Percentiles rank a stretch among this genome's conserved stretches.
These are phyloP conservation scores for Corbicula japonica DNA, from an alignment of 2,888 invertebrate species.

Conservation along the genomic window DNA sequence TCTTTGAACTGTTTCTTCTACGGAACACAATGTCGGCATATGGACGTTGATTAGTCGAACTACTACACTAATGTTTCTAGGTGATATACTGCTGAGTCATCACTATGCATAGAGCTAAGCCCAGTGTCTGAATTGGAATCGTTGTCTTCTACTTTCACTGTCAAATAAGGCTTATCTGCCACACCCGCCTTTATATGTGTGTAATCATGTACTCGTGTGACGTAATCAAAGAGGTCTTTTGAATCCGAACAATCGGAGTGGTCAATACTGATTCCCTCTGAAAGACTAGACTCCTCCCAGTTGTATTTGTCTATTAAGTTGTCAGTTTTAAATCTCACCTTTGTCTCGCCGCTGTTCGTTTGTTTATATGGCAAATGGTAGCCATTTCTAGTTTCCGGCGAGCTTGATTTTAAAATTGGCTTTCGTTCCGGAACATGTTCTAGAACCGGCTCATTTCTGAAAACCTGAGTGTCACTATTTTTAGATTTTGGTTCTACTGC, in stretches of 20 bases:
- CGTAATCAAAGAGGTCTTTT: conserved; percentile 60
- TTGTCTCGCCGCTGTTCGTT: conserved; percentile 50
- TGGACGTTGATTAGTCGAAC: too few species aligned
- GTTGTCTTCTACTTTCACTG: conserved; percentile 81
- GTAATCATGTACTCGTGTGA: conserved; percentile 27
- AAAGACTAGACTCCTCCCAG: conserved; percentile 67
- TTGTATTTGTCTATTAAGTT: conserved; percentile 60
- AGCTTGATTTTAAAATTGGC: conserved; percentile 59
- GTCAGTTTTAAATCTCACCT: conserved; percentile 66
- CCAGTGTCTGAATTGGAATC: conserved; percentile 88
- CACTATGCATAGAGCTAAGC: conserved; percentile 87
- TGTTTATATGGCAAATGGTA: conserved; percentile 38
- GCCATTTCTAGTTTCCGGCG: conserved; percentile 48
- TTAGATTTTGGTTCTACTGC: neutral
- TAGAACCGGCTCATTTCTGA: conserved; percentile 12
- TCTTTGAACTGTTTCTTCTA: too few species aligned
- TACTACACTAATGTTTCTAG: conserved; percentile 81
- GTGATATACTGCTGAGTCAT: conserved; percentile 76
- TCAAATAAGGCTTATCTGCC: conserved; percentile 57
- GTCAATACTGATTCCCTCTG: conserved; percentile 67
- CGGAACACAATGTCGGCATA: too few species aligned
- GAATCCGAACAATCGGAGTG: conserved; percentile 67
- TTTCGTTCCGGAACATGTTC: conserved; percentile 46
- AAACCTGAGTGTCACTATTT: too few species aligned
- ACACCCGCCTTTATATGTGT: conserved; percentile 51